Percentiles rank a stretch among this genome's conserved stretches.
These are phyloP conservation scores for Chloroclystis v-ata DNA, from an alignment of 2,888 invertebrate species.

Conservation along the genomic window DNA sequence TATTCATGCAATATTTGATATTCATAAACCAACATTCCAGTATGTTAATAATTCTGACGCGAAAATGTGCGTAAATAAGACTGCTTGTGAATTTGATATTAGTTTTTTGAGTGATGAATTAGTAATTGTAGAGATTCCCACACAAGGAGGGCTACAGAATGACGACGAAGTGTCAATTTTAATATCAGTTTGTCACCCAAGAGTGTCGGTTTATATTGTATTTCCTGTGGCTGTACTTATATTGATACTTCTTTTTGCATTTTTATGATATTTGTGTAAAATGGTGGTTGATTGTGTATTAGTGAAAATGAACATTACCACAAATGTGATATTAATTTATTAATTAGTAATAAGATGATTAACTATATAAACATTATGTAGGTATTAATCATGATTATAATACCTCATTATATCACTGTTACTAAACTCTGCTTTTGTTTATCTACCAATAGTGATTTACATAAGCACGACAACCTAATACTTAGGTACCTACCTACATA, in stretches of 20 bases:
- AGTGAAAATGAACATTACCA: conserved; percentile 65
- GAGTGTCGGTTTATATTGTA: conserved; percentile 87
- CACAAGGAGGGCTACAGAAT: conserved; percentile 87
- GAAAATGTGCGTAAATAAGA: conserved; percentile 85
- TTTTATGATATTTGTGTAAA: conserved; percentile 80
- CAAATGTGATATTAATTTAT: conserved; percentile 73
- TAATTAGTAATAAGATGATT: conserved; percentile 36
- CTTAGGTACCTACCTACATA: not conserved
- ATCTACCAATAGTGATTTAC: conserved; percentile 10
- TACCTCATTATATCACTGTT: conserved; percentile 26
- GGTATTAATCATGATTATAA: conserved; percentile 21
- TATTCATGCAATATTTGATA: conserved; percentile 90
- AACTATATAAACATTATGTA: conserved; percentile 24
- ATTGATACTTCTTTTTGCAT: conserved; percentile 87
- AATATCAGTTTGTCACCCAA: conserved; percentile 87
- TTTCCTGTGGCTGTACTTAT: conserved; percentile 88
- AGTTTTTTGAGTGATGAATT: conserved; percentile 85
- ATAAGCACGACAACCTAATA: conserved; percentile 5
- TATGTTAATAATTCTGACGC: conserved; percentile 83
- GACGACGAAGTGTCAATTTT: conserved; percentile 85
- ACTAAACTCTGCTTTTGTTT: conserved; percentile 23
- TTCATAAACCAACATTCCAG: conserved; percentile 89
- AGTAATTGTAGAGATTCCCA: conserved; percentile 91
- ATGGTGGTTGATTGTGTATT: conserved; percentile 52
- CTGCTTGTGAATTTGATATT: conserved; percentile 86